Evolutionary conservation across 2,797 vertebrate genomes (phyloP).

Genomic region (Helarctos malayanus): DNA sequence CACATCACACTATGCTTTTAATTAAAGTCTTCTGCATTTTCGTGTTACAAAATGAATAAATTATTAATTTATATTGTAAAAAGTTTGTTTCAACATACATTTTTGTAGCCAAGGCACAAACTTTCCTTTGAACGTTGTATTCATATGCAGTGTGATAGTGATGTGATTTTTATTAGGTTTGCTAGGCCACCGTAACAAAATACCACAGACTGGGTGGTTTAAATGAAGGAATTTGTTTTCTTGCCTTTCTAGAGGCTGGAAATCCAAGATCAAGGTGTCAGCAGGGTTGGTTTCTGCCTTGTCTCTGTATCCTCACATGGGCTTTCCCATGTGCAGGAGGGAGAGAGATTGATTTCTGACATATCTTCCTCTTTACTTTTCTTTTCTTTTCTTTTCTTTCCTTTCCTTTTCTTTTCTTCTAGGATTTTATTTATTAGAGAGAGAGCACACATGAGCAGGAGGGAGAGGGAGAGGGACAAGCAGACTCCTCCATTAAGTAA

Average conservation of each 20-base stretch:
- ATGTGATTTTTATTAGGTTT: not conserved
- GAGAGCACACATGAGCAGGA: too few species aligned
- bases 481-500: too few species aligned
- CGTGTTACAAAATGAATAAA: not conserved
- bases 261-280: not conserved
- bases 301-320: not conserved
- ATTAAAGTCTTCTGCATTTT: not conserved
- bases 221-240: not conserved
- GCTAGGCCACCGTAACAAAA: not conserved
- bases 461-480: too few species aligned
- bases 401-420: not conserved
- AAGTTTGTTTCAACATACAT: not conserved
- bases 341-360: not conserved
- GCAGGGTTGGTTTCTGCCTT: not conserved
- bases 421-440: not conserved
- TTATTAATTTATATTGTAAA: not conserved
- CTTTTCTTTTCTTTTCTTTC: not conserved
- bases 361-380: not conserved
- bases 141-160: not conserved
- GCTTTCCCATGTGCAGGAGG: not conserved
- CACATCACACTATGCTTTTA: not conserved
- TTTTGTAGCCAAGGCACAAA: not conserved
- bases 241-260: not conserved
- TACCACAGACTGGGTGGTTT: not conserved
- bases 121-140: not conserved